These are phyloP conservation scores for Drosophila elegans DNA, from an alignment of 1,140 invertebrate species.

Conservation along the genomic window DNA sequence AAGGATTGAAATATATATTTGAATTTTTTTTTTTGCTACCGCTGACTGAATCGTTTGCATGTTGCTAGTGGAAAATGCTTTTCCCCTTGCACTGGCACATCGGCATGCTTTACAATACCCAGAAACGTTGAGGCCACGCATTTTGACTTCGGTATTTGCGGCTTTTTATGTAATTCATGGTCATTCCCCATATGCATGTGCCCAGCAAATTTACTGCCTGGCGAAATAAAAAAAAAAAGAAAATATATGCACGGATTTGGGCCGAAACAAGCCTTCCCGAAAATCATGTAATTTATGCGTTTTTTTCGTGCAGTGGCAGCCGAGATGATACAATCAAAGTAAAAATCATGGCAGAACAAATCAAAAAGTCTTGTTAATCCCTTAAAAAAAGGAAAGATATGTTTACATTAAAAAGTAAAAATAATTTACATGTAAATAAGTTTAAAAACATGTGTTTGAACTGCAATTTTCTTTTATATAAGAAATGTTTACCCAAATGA, in stretches of 20 bases:
- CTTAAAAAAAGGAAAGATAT: too few relatives aligned
- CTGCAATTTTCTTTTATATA: too few relatives aligned
- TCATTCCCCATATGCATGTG: constrained; percentile 59
- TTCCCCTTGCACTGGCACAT: constrained; percentile 23
- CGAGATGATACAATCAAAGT: constrained; percentile 63
- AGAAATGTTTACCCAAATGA: too few relatives aligned
- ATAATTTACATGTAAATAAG: not conserved
- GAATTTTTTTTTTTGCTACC: constrained; percentile 43
- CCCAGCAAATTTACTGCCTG: constrained; percentile 54
- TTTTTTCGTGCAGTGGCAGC: constrained; percentile 53
- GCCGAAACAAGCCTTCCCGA: constrained; percentile 62
- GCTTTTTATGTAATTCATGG: constrained; percentile 83
- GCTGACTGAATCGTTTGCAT: constrained; percentile 51
- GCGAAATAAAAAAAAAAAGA: constrained; percentile 25
- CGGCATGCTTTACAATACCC: constrained; percentile 58
- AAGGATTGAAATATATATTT: constrained; percentile 83
- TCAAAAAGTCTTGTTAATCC: not conserved
- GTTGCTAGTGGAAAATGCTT: constrained; percentile 58
- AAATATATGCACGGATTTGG: constrained; percentile 65
- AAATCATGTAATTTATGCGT: constrained; percentile 81
- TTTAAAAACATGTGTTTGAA: not conserved
- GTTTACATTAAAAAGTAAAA: not conserved
- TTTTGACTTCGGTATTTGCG: constrained; percentile 83
- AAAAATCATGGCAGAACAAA: constrained; percentile 13
- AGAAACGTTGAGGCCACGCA: constrained; percentile 67